Evolutionary conservation across 2,888 invertebrate genomes (phyloP).

Genomic region (Ceramica pisi): DNA sequence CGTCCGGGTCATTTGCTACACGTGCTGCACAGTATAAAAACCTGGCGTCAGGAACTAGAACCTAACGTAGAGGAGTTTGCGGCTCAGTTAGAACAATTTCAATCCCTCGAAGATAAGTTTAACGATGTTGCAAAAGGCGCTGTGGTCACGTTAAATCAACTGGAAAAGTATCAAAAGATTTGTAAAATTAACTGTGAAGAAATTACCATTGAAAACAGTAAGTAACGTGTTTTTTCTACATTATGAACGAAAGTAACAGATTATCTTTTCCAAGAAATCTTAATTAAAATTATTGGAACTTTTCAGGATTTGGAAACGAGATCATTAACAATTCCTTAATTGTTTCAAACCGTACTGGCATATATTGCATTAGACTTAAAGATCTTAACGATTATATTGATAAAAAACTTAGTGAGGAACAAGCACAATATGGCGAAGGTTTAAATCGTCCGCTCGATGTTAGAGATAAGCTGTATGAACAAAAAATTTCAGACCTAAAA

Average conservation of each 20-base stretch:
- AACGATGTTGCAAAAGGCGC: conserved; percentile 37
- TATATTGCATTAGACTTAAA: conserved; percentile 67
- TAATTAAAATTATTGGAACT: neutral
- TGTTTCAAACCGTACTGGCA: conserved; percentile 13
- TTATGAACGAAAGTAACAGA: neutral
- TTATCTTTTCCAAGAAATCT: neutral
- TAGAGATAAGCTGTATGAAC: conserved; percentile 42
- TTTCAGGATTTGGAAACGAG: conserved; percentile 30
- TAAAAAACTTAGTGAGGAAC: conserved; percentile 52
- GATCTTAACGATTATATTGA: conserved; percentile 61
- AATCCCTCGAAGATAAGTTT: conserved; percentile 48
- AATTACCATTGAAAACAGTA: conserved; percentile 22
- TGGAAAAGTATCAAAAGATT: conserved; percentile 58
- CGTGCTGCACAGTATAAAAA: conserved; percentile 69
- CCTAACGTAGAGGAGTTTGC: conserved; percentile 56
- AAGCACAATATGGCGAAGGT: conserved; percentile 9
- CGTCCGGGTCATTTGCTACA: conserved; percentile 74
- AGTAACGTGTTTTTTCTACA: conserved; percentile 5
- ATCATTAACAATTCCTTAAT: neutral
- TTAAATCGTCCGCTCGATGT: conserved; percentile 26
- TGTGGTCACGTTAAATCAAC: conserved; percentile 41
- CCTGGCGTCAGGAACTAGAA: conserved; percentile 57
- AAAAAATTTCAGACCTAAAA: conserved; percentile 58
- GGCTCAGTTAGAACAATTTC: conserved; percentile 53
- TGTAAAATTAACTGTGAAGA: conserved; percentile 68